Percentiles rank a stretch among this genome's conserved stretches.
These are phyloP conservation scores for Andrena bucephala DNA, from an alignment of 2,888 invertebrate species.

Conservation along the genomic window DNA sequence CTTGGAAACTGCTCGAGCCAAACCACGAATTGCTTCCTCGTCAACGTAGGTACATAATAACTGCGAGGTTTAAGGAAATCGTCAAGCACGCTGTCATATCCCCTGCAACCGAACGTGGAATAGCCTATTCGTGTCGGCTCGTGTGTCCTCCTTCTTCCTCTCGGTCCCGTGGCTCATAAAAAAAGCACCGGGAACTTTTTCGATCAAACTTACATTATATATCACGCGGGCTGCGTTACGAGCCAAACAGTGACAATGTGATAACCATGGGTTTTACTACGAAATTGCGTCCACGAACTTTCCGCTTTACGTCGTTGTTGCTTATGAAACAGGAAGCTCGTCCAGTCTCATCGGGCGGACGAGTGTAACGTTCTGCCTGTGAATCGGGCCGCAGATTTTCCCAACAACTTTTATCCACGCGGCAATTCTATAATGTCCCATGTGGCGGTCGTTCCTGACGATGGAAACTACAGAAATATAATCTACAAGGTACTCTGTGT, in stretches of 20 bases:
- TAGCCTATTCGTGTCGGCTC: neutral
- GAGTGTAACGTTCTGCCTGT: slow-evolving; percentile 9
- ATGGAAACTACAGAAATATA: neutral
- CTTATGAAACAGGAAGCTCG: slow-evolving; percentile 27
- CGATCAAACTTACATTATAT: slow-evolving; percentile 60
- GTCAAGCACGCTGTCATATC: neutral
- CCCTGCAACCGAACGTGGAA: neutral
- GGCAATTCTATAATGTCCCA: neutral
- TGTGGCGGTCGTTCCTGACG: neutral
- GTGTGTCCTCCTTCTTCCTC: neutral
- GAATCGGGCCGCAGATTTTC: too few species aligned
- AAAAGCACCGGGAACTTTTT: slow-evolving; percentile 49
- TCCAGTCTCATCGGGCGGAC: neutral
- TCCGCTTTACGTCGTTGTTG: slow-evolving; percentile 30
- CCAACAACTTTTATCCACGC: neutral
- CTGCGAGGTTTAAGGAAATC: neutral
- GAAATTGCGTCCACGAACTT: slow-evolving; percentile 43
- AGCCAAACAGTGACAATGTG: slow-evolving; percentile 46
- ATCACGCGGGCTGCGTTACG: slow-evolving; percentile 45
- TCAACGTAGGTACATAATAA: neutral
- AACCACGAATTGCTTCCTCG: neutral
- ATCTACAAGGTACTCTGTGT: neutral
- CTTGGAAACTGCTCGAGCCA: neutral
- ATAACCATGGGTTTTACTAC: slow-evolving; percentile 46
- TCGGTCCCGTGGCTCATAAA: slow-evolving; percentile 29